phyloP scores from a whole-genome alignment of 2,888 invertebrate genomes.

The Hipparchia sbordonii region DNA sequence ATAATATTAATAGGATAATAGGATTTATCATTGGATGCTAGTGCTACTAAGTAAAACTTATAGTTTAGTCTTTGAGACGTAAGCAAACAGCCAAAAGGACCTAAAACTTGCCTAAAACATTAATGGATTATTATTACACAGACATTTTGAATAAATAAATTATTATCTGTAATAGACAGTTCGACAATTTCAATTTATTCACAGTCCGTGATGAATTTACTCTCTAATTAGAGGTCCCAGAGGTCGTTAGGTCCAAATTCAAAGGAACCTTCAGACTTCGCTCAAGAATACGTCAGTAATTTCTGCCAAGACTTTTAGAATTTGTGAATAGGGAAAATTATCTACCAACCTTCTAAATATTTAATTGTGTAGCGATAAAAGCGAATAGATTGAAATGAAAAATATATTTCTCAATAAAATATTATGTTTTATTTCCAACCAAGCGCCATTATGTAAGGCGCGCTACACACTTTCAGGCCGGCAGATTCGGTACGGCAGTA shows the following conservation, averaged over 20 bases:
- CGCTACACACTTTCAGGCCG: no score
- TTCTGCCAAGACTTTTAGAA: slow-evolving; percentile 12
- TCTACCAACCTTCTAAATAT: slow-evolving; percentile 12
- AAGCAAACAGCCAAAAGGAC: no score
- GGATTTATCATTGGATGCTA: no score
- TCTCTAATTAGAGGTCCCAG: slow-evolving; percentile 20
- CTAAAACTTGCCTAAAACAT: neutral
- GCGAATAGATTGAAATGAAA: slow-evolving; percentile 1
- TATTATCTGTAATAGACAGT: slow-evolving; percentile 5
- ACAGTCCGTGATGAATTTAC: slow-evolving; percentile 16
- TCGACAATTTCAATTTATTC: slow-evolving; percentile 14
- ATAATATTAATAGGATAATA: no score
- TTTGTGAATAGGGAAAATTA: slow-evolving; percentile 21
- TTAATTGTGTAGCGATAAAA: slow-evolving; percentile 8
- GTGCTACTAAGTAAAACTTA: no score
- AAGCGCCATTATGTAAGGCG: neutral
- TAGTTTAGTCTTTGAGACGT: no score
- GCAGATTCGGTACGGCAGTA: no score
- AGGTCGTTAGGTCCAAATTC: slow-evolving; percentile 20
- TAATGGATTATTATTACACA: neutral
- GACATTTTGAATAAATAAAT: neutral
- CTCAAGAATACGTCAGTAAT: slow-evolving; percentile 16
- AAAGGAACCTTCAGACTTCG: slow-evolving; percentile 20
- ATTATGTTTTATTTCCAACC: neutral
- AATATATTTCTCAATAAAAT: neutral